Base-by-base conservation (phyloP, 2,888 invertebrate species). In the Galerucella nymphaeae region DNA sequence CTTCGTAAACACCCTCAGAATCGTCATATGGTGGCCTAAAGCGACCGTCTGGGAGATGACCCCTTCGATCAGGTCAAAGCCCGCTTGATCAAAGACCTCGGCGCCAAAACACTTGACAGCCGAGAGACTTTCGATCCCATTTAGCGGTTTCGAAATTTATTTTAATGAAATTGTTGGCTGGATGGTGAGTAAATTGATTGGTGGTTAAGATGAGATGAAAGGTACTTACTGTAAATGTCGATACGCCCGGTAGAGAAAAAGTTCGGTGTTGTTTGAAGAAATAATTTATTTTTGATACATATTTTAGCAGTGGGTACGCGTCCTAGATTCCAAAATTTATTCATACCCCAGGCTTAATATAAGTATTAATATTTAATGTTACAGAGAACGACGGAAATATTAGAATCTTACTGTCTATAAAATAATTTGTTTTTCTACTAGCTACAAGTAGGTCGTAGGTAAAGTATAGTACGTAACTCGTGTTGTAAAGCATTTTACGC, bases 21-120 rank as follows among this genome's bases (percentile, higher is more conserved):
- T 77, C 73, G 74, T 81, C 80, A 81, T 80, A 81, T 80, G 81
- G 82, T 79, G 75, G 71, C 73, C 78, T 20, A 58, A 58, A 66
- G 79, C 81, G 76, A 73, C 75, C 78, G 80, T 77, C 77, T 79
- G 77, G 76, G 78, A 74, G 76, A 74, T 78, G 80, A 80, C 79
- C 79, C 75, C 75, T 70, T 75, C 74, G 77, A 77, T 75, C 77
- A 78, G 83, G 83, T 82, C 83, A 83, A 79, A 82, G 79, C 80
- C 81, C 81, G 76, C 76, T 79, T 82, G 83, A 82, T 82, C 82
- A 82, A 82, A 83, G 83, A 82, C 81, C 77, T 82, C 83, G 83
- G 83, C 83, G 83, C 83, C 83, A 82, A 83, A 83, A 83, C 83
- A 81, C 81, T 82, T 82, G 82, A 82, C 81, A 80, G 80, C 80